Base-by-base conservation (phyloP, 2,888 invertebrate genomes). In the Brachylomia viminalis region DNA sequence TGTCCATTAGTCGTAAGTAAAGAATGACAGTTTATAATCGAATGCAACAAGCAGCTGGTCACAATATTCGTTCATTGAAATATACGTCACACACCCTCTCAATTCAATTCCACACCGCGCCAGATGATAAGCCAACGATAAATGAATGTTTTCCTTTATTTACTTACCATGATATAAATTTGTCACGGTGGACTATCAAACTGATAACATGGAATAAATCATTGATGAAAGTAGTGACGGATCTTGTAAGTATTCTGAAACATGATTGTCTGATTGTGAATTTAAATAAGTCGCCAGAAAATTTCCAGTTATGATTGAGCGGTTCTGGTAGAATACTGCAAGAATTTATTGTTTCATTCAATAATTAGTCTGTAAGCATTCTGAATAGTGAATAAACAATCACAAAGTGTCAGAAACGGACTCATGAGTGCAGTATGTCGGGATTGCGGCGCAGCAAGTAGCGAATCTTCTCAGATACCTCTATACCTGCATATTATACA, bases 1-100 rank as follows among this genome's bases (percentile, higher is more conserved):
- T 56, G 10, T 13, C 33, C 30, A 47, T 49, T 30, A 27, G 11
- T 59, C 49, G 15, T 30, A 38, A 77, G 47, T 33, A 58, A 58
- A 6, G 23, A 68, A 56, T 65, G 58, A 52, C 27, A 54, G 11
- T 33, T 81, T 47, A 27, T 58, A 42, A 69, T 69, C 23, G 23
- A 75, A 65, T 65, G 17, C 38, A 33, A 17, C 30, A 27, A 49
- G 23, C 33, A 61, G 20, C 17, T 20, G 56, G 20, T 47, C 30
- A 49, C 6, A 80, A 42, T 42, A 58, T n/a, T 54, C 15, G 27
- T 82, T 64, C 38, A 77, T 71, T 71, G 52, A 30, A 68, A 72
- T 68, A 52, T 59, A 67, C 13, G 64, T 72, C 83, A 79, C 42
- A 80, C 49, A 45, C 83, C 78, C 62, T 67, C 45, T 59, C 59